These are phyloP conservation scores for Halichoeres trimaculatus DNA, from an alignment of 2,113 vertebrate species.

Conservation along the genomic window DNA sequence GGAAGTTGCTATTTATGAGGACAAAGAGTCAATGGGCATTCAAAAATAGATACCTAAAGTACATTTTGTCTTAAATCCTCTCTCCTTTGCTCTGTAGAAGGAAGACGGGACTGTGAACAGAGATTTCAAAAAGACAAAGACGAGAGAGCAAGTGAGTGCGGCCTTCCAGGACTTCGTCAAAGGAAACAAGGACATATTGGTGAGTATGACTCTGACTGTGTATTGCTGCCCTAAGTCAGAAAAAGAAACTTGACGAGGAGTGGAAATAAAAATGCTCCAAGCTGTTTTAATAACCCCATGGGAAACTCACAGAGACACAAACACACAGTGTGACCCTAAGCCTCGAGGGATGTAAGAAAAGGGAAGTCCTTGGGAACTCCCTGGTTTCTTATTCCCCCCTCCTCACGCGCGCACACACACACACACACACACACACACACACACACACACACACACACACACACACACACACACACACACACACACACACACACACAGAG, in stretches of 20 bases:
- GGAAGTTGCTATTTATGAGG: background rate
- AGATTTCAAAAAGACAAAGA: slow-evolving; percentile 98
- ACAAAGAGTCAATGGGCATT: background rate
- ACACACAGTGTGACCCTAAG: slow-evolving; percentile 10
- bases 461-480: too few species aligned
- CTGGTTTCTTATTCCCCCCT: slow-evolving; percentile 3
- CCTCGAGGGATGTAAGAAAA: slow-evolving; percentile 29
- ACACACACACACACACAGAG: too few species aligned
- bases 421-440: background rate
- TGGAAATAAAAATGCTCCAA: background rate
- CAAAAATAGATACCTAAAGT: background rate
- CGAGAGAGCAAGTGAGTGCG: slow-evolving; percentile 89
- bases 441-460: too few species aligned
- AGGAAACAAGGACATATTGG: slow-evolving; percentile 91
- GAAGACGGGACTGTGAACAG: slow-evolving; percentile 97
- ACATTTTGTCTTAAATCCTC: background rate
- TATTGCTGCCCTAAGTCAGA: too few species aligned
- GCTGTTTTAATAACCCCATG: slow-evolving; percentile 15
- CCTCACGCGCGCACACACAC: background rate
- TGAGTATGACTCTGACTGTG: slow-evolving; percentile 75
- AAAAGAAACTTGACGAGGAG: slow-evolving; percentile 12
- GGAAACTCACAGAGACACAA: slow-evolving; percentile 7
- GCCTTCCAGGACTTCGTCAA: slow-evolving; percentile 94
- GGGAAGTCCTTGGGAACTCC: slow-evolving; percentile 55
- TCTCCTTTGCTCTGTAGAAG: slow-evolving; percentile 81